These are phyloP conservation scores for Triplophysa yarkandensis DNA, from an alignment of 2,797 vertebrate species.

Conservation along the genomic window DNA sequence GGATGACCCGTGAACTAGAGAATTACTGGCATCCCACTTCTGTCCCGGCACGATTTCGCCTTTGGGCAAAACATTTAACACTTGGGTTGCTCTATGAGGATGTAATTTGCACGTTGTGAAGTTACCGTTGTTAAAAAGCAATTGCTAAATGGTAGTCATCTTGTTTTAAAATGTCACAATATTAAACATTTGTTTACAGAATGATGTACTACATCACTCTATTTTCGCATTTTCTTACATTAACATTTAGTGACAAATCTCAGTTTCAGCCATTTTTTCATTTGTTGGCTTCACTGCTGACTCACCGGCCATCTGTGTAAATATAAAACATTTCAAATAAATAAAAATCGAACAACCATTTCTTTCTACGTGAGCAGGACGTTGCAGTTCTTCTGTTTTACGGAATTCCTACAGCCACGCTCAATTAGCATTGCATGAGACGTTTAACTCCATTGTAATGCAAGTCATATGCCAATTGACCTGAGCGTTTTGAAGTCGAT, in stretches of 20 bases:
- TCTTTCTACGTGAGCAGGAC: not conserved
- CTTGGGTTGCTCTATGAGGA: conserved; percentile 21
- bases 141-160: not conserved
- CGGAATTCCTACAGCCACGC: conserved; percentile 7
- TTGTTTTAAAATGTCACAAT: not conserved
- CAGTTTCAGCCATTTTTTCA: not conserved
- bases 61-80: conserved; percentile 31
- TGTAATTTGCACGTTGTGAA: conserved; percentile 24
- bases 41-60: conserved; percentile 13
- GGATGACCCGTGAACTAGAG: conserved; percentile 35
- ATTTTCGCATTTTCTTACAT: not conserved
- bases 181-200: too few species aligned
- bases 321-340: not conserved
- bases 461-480: conserved; percentile 42
- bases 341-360: not conserved
- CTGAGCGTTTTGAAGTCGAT: conserved; percentile 40
- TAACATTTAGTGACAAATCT: not conserved
- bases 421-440: conserved; percentile 19
- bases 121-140: not conserved
- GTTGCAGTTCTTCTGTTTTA: not conserved
- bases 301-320: not conserved
- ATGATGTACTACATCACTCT: not conserved
- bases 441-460: conserved; percentile 42
- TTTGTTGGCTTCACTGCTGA: not conserved
- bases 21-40: conserved; percentile 30